Conservation (phyloP, 1,140 invertebrate species). For the Drosophila punjabiensis region DNA sequence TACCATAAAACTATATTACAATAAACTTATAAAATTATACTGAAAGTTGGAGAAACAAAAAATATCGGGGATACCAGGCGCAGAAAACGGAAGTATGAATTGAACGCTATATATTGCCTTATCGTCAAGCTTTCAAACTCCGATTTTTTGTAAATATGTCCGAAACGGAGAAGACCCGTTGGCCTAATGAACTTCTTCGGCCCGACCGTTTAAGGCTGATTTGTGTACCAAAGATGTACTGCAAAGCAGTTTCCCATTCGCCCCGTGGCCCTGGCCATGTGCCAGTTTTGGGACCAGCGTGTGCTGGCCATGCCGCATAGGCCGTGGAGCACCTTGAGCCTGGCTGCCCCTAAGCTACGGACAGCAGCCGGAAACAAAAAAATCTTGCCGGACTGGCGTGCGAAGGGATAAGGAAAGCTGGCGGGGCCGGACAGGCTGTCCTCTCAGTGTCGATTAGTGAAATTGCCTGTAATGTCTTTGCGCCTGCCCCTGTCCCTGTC, state of each 20-base stretch:
- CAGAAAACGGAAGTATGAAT: not conserved
- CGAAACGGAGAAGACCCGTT: slow-evolving; percentile 8
- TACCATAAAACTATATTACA: too few relatives aligned
- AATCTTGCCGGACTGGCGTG: slow-evolving; percentile 8
- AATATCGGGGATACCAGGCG: not conserved
- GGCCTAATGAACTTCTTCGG: slow-evolving; percentile 61
- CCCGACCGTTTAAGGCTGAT: slow-evolving; percentile 69
- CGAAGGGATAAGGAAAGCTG: not conserved
- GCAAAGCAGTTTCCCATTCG: slow-evolving; percentile 52
- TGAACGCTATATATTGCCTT: not conserved
- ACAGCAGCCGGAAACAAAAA: slow-evolving; percentile 17
- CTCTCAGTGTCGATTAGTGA: slow-evolving; percentile 77
- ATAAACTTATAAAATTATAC: not conserved
- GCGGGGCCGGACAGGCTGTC: not conserved
- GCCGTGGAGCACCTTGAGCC: slow-evolving; percentile 69
- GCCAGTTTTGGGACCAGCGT: slow-evolving; percentile 48
- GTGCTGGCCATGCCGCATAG: slow-evolving; percentile 49
- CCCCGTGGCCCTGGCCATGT: slow-evolving; percentile 62
- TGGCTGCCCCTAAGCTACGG: slow-evolving; percentile 50
- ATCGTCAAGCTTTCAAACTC: slow-evolving; percentile 18
- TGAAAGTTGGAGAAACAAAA: not conserved
- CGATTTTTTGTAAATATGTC: slow-evolving; percentile 43
- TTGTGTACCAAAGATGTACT: slow-evolving; percentile 65
- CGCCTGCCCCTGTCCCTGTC: not conserved
- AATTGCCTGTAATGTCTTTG: slow-evolving; percentile 76